Evolutionary conservation across 2,113 vertebrate species (phyloP).

Genomic region (Triplophysa dalaica): DNA sequence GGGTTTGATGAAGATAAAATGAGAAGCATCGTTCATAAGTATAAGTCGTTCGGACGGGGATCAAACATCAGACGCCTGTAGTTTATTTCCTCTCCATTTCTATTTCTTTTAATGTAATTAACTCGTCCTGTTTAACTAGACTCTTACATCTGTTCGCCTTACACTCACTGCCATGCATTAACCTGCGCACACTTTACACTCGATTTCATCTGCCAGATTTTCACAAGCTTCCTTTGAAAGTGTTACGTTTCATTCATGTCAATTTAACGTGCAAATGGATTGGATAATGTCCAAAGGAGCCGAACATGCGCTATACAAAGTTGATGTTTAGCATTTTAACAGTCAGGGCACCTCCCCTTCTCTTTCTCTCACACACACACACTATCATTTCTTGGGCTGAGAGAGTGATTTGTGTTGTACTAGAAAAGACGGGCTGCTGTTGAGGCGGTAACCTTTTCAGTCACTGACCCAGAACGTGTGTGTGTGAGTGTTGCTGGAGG

Average conservation of each 20-base stretch:
- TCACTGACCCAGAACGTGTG: constrained; percentile 87
- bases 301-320: constrained; percentile 10
- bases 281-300: constrained; percentile 14
- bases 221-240: constrained; percentile 8
- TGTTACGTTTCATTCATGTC: constrained; percentile 16
- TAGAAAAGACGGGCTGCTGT: constrained; percentile 88
- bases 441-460: constrained; percentile 93
- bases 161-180: background rate
- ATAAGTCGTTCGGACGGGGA: constrained; percentile 30
- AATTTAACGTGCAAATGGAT: constrained; percentile 7
- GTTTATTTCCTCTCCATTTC: constrained; percentile 13
- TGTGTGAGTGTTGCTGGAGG: constrained; percentile 63
- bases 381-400: constrained; percentile 4
- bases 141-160: constrained; percentile 11
- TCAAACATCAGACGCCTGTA: constrained; percentile 47
- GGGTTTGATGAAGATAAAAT: constrained; percentile 47
- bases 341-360: constrained; percentile 9
- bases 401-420: constrained; percentile 78
- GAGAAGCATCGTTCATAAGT: constrained; percentile 35
- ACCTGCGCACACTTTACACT: constrained; percentile 14
- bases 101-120: constrained; percentile 30
- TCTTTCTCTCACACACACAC: background rate
- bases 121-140: constrained; percentile 36
- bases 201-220: background rate
- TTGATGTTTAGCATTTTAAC: constrained; percentile 32